Evolutionary conservation across 2,113 vertebrate genomes (phyloP).

Genomic region (Misgurnus mizolepis): DNA sequence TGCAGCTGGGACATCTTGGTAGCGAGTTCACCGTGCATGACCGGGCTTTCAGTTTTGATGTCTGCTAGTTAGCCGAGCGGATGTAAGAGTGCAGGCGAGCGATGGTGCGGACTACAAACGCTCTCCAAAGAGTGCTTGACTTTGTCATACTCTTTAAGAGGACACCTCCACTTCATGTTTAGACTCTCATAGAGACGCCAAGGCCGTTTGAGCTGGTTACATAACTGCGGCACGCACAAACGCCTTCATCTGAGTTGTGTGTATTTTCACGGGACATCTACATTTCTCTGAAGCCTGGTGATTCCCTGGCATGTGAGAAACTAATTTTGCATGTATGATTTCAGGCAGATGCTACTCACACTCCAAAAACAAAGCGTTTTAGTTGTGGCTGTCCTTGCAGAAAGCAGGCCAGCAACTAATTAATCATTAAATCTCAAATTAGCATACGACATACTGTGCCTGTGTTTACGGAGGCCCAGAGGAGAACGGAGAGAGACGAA

Average conservation of each 20-base stretch:
- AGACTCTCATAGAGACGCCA: constrained; percentile 48
- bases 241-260: constrained; percentile 20
- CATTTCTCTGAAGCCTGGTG: background rate
- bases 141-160: constrained; percentile 51
- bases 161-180: constrained; percentile 42
- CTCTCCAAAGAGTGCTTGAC: constrained; percentile 41
- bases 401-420: constrained; percentile 59
- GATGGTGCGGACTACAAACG: constrained; percentile 20
- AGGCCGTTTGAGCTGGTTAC: constrained; percentile 49
- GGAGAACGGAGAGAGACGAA: constrained; percentile 19
- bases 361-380: constrained; percentile 50
- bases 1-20: background rate
- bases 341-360: constrained; percentile 32
- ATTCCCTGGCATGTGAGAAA: constrained; percentile 1
- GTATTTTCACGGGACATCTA: constrained; percentile 33
- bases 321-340: constrained; percentile 17
- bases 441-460: constrained; percentile 53
- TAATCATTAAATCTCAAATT: constrained; percentile 62
- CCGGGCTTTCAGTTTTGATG: constrained; percentile 31
- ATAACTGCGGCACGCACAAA: constrained; percentile 39
- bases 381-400: constrained; percentile 50
- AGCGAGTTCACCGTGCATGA: background rate
- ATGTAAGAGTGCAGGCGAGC: constrained; percentile 21
- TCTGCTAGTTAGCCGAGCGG: constrained; percentile 29
- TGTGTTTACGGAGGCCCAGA: constrained; percentile 34